Conservation (phyloP, 1,140 invertebrate species). For the Rhopalosiphum maidis region DNA sequence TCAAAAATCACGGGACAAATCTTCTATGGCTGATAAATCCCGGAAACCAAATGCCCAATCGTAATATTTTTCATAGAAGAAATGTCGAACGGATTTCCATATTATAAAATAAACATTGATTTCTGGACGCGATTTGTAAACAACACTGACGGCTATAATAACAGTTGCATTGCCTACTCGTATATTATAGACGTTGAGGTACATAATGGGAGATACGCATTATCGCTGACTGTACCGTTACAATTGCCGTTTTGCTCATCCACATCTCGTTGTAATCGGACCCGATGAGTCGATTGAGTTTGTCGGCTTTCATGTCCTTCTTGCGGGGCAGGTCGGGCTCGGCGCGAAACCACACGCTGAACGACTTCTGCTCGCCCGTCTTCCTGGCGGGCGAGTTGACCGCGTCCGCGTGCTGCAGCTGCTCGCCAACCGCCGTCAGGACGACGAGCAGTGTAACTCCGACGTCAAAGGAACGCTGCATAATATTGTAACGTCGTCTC, state of each 20-base stretch:
- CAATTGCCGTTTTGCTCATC: slow-evolving; percentile 60
- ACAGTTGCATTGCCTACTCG: too few relatives aligned
- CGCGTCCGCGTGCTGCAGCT: not conserved
- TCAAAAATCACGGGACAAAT: not conserved
- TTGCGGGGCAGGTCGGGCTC: slow-evolving; percentile 60
- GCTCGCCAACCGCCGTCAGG: not conserved
- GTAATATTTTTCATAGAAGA: too few relatives aligned
- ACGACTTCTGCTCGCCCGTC: slow-evolving; percentile 57
- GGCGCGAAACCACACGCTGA: slow-evolving; percentile 60
- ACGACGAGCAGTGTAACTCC: not conserved
- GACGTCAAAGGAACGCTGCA: not conserved
- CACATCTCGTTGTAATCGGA: slow-evolving; percentile 61
- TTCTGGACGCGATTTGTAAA: too few relatives aligned
- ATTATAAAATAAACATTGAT: too few relatives aligned
- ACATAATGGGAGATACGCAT: not conserved
- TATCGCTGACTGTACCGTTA: not conserved
- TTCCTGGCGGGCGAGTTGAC: slow-evolving; percentile 48
- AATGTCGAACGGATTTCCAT: too few relatives aligned
- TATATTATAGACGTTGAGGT: too few relatives aligned
- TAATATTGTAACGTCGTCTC: not conserved
- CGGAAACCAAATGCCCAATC: not conserved
- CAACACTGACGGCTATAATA: too few relatives aligned
- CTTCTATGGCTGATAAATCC: not conserved
- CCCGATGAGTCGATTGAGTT: slow-evolving; percentile 60
- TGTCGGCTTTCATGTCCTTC: slow-evolving; percentile 60